phyloP scores from a whole-genome alignment of 2,797 vertebrate species.

The Squalus acanthias region DNA sequence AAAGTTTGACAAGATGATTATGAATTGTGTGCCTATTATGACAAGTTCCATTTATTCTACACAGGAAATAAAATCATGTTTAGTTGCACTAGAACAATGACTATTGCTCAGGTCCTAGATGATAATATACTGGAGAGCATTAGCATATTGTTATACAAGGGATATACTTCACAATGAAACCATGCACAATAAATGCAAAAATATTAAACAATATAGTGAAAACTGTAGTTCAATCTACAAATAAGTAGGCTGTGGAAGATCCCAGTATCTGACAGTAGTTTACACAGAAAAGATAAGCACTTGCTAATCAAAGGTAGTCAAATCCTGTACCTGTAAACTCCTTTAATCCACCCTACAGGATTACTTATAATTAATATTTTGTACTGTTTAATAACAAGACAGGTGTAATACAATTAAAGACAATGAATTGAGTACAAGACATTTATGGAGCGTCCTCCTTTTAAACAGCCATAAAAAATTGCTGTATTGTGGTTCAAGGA shows the following conservation, averaged over 20 bases:
- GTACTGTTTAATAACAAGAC: background rate
- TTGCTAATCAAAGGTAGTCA: background rate
- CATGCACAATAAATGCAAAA: background rate
- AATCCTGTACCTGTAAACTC: background rate
- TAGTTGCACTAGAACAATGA: background rate
- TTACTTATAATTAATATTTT: background rate
- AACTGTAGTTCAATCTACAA: background rate
- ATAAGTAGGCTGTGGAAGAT: background rate
- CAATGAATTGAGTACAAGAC: background rate
- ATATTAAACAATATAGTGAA: background rate
- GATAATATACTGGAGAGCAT: background rate
- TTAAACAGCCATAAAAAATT: background rate
- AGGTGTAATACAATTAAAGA: background rate
- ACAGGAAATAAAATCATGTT: background rate
- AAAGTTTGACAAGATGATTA: background rate
- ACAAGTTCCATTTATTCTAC: background rate
- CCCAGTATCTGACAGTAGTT: background rate
- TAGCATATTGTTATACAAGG: background rate
- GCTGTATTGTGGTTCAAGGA: background rate
- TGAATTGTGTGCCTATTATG: background rate
- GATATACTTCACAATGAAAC: background rate
- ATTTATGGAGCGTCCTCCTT: background rate
- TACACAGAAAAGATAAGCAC: background rate
- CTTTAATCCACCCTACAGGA: background rate
- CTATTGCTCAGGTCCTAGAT: background rate